Evolutionary conservation across 1,140 invertebrate species (phyloP).

Genomic region (Zaprionus tsacasi): DNA sequence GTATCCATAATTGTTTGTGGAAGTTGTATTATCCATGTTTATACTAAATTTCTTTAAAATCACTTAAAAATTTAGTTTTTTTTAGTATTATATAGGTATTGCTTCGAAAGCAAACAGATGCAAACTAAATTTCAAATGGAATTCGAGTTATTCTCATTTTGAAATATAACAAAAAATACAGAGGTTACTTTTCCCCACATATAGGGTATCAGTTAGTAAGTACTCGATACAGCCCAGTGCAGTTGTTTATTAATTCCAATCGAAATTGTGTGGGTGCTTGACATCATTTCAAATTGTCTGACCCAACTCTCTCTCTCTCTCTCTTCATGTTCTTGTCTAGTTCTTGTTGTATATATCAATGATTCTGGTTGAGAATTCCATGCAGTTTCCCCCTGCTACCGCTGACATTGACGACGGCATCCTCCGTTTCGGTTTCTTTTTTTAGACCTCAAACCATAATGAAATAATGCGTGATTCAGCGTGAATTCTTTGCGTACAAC

Average conservation of each 20-base stretch:
- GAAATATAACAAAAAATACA: not conserved
- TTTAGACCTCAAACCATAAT: constrained; percentile 35
- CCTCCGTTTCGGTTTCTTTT: constrained; percentile 59
- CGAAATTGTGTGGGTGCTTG: constrained; percentile 37
- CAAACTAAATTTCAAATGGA: not conserved
- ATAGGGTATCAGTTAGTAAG: not conserved
- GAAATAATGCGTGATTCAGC: constrained; percentile 52
- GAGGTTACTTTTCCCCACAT: not conserved
- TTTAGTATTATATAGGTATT: not conserved
- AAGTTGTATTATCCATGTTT: not conserved
- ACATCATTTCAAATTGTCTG: constrained; percentile 41
- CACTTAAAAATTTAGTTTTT: not conserved
- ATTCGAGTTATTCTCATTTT: not conserved
- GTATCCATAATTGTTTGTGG: not conserved
- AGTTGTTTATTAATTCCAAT: constrained; percentile 18
- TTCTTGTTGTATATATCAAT: constrained; percentile 19
- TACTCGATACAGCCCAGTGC: not conserved
- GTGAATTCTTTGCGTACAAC: constrained; percentile 53
- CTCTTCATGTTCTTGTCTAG: not conserved
- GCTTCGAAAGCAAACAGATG: not conserved
- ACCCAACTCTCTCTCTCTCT: constrained; percentile 4
- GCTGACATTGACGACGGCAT: constrained; percentile 69
- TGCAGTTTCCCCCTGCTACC: constrained; percentile 28
- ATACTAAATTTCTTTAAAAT: not conserved
- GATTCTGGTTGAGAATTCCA: constrained; percentile 58